Evolutionary conservation across 2,797 vertebrate species (phyloP).

Genomic region (Carduelis carduelis): DNA sequence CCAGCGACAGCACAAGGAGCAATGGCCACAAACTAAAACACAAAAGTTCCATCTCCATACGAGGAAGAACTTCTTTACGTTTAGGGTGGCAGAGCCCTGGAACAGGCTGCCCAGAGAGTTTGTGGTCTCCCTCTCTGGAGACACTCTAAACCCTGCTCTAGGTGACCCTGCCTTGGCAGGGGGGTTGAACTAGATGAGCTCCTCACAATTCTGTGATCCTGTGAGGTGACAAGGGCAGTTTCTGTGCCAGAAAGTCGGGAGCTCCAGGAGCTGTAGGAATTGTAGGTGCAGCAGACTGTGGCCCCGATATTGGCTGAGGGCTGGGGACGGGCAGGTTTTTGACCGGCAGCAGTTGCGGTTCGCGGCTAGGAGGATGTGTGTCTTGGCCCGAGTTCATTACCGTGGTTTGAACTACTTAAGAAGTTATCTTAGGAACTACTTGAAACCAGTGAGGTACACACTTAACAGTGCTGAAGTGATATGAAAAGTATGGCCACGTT

Average conservation of each 20-base stretch:
- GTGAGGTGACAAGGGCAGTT: background rate
- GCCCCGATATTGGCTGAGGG: rapidly evolving
- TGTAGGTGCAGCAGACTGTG: background rate
- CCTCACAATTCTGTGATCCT: background rate
- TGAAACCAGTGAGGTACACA: background rate
- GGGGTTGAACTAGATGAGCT: background rate
- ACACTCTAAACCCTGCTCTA: background rate
- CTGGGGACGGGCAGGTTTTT: background rate
- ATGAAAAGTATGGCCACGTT: rapidly evolving
- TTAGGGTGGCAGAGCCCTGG: background rate
- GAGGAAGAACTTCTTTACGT: background rate
- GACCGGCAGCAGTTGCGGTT: background rate
- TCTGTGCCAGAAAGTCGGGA: background rate
- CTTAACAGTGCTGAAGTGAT: rapidly evolving
- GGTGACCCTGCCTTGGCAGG: background rate
- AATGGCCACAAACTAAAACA: background rate
- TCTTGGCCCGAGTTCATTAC: background rate
- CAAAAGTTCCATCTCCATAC: background rate
- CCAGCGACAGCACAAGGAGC: background rate
- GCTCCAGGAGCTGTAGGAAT: no score
- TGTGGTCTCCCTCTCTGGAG: background rate
- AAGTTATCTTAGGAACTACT: background rate
- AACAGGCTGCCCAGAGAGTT: background rate
- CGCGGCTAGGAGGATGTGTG: background rate
- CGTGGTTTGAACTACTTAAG: background rate